These are phyloP conservation scores for Hippocampus kuda DNA, from an alignment of 2,797 vertebrate species.

Conservation along the genomic window DNA sequence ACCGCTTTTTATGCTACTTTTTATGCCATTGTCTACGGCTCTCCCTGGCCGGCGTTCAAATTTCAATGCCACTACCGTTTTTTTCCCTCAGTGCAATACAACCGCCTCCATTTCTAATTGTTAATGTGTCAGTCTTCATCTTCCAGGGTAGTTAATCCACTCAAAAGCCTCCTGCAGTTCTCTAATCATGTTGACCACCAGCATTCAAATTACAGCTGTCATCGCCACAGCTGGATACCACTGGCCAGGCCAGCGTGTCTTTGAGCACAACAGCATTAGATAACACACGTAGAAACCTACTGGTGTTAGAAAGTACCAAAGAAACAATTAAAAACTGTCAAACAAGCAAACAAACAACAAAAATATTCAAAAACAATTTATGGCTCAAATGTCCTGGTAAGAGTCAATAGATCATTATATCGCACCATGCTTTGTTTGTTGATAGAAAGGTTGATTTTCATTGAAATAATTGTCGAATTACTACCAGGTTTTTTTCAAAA, in stretches of 20 bases:
- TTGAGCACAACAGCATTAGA: conserved; percentile 19
- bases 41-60: too few relatives aligned
- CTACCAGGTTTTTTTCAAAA: too few relatives aligned
- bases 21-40: too few relatives aligned
- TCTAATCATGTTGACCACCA: conserved; percentile 60
- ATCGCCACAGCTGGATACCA: conserved; percentile 47
- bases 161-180: conserved; percentile 55
- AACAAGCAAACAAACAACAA: too few relatives aligned
- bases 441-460: background rate
- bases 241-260: conserved; percentile 40
- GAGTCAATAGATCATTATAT: background rate
- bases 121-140: conserved; percentile 30
- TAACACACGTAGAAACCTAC: background rate
- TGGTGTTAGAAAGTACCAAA: background rate
- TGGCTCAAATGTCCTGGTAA: background rate
- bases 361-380: background rate
- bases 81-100: background rate
- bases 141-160: conserved; percentile 46
- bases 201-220: conserved; percentile 64
- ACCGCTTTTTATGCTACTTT: too few relatives aligned
- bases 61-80: background rate
- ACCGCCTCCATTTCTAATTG: conserved; percentile 30
- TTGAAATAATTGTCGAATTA: background rate
- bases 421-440: background rate
- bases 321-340: background rate